phyloP scores from a whole-genome alignment of 2,888 invertebrate species.

The Oscheius sp. region DNA sequence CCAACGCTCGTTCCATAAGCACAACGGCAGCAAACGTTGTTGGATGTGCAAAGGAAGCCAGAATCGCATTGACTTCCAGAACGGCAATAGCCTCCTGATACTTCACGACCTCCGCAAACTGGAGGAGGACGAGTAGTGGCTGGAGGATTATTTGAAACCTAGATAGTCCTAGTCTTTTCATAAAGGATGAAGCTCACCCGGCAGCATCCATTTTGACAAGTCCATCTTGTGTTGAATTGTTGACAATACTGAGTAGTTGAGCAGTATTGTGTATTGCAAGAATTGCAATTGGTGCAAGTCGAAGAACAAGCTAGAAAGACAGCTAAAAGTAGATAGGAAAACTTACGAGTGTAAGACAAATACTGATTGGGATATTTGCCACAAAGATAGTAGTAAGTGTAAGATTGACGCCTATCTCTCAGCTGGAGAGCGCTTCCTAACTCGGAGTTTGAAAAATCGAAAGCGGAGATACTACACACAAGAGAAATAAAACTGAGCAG shows the following conservation, averaged over 20 bases:
- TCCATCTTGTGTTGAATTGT: slow-evolving; percentile 43
- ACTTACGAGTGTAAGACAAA: slow-evolving; percentile 42
- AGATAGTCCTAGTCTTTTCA: not conserved
- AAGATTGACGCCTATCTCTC: slow-evolving; percentile 11
- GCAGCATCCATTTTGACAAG: slow-evolving; percentile 45
- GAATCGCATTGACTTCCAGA: slow-evolving; percentile 38
- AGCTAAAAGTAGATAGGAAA: not conserved
- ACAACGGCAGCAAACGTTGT: slow-evolving; percentile 49
- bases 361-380: slow-evolving; percentile 48
- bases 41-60: slow-evolving; percentile 47
- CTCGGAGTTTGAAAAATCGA: slow-evolving; percentile 3
- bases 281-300: slow-evolving; percentile 40
- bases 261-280: slow-evolving; percentile 27
- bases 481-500: slow-evolving; percentile 3
- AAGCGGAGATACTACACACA: not conserved
- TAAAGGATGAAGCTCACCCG: slow-evolving; percentile 14
- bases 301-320: slow-evolving; percentile 39
- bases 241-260: slow-evolving; percentile 42
- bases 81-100: slow-evolving; percentile 49
- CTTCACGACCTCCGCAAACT: slow-evolving; percentile 50
- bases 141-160: slow-evolving; percentile 14
- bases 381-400: slow-evolving; percentile 41
- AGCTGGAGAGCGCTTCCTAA: not conserved
- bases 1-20: slow-evolving; percentile 49
- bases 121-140: slow-evolving; percentile 34